These are phyloP conservation scores for Dendroctonus ponderosae DNA, from an alignment of 1,140 invertebrate genomes.

Conservation along the genomic window DNA sequence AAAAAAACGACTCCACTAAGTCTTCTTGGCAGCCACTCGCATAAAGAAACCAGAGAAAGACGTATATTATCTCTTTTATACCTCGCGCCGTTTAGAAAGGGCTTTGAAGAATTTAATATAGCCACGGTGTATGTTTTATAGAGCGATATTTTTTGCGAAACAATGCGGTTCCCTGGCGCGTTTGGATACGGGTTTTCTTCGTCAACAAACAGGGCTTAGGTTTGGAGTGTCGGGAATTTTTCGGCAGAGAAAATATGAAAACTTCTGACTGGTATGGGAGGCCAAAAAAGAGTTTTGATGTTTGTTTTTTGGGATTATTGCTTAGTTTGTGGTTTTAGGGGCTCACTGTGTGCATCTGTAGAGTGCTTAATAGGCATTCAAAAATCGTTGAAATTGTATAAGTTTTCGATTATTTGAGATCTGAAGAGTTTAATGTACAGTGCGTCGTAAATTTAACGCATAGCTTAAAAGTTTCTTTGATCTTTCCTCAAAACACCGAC, in stretches of 20 bases:
- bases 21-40: constrained; percentile 11
- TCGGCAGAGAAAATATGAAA: background rate
- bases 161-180: constrained; percentile 25
- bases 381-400: too few relatives aligned
- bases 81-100: constrained; percentile 32
- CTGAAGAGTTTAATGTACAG: too few relatives aligned
- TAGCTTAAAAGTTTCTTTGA: too few relatives aligned
- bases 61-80: constrained; percentile 34
- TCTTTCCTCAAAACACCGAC: too few relatives aligned
- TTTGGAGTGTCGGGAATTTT: constrained; percentile 2
- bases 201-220: constrained; percentile 9
- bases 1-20: constrained; percentile 23
- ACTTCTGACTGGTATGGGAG: too few relatives aligned
- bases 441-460: too few relatives aligned
- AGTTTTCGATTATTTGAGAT: too few relatives aligned
- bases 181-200: constrained; percentile 8
- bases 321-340: too few relatives aligned
- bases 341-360: too few relatives aligned
- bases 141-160: constrained; percentile 40
- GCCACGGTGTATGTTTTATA: constrained; percentile 39
- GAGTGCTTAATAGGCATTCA: too few relatives aligned
- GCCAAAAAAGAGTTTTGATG: too few relatives aligned
- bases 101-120: constrained; percentile 37
- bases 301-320: too few relatives aligned
- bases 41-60: constrained; percentile 28